Percentiles rank a stretch among this genome's conserved stretches.
These are phyloP conservation scores for Phasianus colchicus DNA, from an alignment of 2,113 vertebrate species.

Conservation along the genomic window DNA sequence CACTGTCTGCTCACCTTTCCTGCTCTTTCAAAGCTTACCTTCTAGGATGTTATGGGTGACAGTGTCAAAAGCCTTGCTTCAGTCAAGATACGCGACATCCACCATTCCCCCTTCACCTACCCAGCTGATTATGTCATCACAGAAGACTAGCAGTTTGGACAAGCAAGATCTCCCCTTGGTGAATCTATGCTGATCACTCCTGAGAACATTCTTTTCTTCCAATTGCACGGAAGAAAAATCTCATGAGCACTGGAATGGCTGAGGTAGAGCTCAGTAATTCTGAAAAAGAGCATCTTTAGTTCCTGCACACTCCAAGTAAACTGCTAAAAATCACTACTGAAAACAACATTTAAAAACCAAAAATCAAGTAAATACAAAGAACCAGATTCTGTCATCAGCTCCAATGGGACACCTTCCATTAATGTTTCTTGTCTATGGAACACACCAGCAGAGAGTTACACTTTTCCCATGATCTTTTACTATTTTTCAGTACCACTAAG, in stretches of 20 bases:
- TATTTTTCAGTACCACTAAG: conserved; percentile 20
- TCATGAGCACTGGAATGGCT: neutral
- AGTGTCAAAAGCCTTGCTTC: neutral
- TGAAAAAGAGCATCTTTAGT: neutral
- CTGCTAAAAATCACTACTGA: neutral
- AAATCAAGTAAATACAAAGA: conserved; percentile 14
- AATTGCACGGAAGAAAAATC: neutral
- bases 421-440: neutral
- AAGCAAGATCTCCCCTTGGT: neutral
- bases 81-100: neutral
- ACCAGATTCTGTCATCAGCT: conserved; percentile 1
- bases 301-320: neutral
- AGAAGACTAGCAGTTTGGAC: neutral
- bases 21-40: neutral
- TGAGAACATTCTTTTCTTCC: no score
- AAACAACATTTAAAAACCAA: neutral
- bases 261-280: neutral
- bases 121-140: neutral
- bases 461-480: conserved; percentile 19
- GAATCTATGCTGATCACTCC: neutral
- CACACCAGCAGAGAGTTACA: neutral
- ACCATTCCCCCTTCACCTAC: neutral
- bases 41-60: neutral
- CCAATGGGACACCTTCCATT: neutral
- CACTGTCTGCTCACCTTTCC: neutral